Evolutionary conservation across 2,797 vertebrate genomes (phyloP), one percentile per base, ranked within the genome.

Genomic region (Urocyon cinereoargenteus): DNA sequence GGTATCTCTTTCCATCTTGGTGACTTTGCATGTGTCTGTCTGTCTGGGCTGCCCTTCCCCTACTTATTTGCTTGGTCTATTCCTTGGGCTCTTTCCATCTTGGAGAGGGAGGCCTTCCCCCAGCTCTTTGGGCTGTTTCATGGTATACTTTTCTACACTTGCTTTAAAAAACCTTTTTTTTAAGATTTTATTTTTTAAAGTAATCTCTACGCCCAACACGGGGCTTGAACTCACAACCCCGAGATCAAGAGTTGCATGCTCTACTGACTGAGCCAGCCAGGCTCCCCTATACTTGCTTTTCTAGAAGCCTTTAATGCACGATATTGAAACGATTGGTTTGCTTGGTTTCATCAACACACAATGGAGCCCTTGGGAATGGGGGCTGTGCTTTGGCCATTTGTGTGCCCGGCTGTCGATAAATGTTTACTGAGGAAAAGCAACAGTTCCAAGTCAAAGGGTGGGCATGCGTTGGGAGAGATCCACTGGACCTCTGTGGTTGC

Each of bases 341-440:
- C 10, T 40, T 16, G 22, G 21, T 68, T 34, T 82, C 7, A 0
- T 34, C 16, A 22, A 61, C 73, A 59, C 40, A 81, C 59, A 12
- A 3, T 2, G 49, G 57, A 34, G n/a, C 51, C 45, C 31, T 18
- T 0, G 0, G 51, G 78, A 64, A 45, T 53, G 16, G 66, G 59
- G 64, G 3, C 24, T 16, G n/a, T 11, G 26, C 3, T 0, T 1
- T 0, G 18, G 55, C 45, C 70, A 34, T 9, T 18, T 28, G 59
- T 49, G 36, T 72, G 84, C 73, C 78, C 26, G 34, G 55, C 28
- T 2, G 49, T 36, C 22, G 11, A 3, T 12, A 31, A 7, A 2
- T 2, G 18, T 45, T 66, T 75, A 77, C 0, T 11, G 70, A 91
- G 77, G 45, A 66, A 28, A 77, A 84, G 70, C 6, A 21, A 19